Conservation (phyloP, 2,113 vertebrate genomes). For the Gadus macrocephalus region DNA sequence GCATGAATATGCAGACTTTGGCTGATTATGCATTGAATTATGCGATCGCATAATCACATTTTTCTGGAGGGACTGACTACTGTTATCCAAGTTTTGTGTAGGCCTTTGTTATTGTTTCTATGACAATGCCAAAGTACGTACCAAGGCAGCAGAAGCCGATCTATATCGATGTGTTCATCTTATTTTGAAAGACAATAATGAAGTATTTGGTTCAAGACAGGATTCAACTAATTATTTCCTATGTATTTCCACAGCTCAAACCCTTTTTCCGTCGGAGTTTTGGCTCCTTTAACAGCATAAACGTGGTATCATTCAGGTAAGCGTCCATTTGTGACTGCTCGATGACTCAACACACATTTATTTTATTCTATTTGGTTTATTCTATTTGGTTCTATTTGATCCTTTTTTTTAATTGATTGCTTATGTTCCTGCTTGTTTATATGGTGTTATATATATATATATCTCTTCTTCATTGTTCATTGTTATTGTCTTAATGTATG, state of each 20-base stretch:
- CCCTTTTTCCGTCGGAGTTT: constrained; percentile 8
- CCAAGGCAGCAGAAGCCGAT: not conserved
- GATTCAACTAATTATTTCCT: not conserved
- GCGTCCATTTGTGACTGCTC: not conserved
- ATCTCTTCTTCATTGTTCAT: too few species aligned
- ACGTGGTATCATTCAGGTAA: constrained; percentile 38
- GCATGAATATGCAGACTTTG: too few species aligned
- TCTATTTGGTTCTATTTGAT: too few species aligned
- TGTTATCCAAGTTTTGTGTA: not conserved
- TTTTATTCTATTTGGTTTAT: too few species aligned
- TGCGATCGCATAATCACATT: too few species aligned
- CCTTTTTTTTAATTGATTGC: too few species aligned
- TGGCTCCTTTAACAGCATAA: constrained; percentile 14
- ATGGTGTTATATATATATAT: too few species aligned
- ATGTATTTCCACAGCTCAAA: constrained; percentile 27
- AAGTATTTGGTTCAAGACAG: not conserved
- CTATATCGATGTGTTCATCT: not conserved
- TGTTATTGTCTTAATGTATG: too few species aligned
- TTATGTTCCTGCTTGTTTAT: too few species aligned
- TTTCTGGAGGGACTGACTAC: too few species aligned
- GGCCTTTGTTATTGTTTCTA: not conserved
- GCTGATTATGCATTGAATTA: too few species aligned
- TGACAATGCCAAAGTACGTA: too few species aligned
- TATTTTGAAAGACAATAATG: not conserved
- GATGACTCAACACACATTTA: not conserved